phyloP scores from a whole-genome alignment of 1,140 invertebrate genomes.

The Scaptomyza graminum region DNA sequence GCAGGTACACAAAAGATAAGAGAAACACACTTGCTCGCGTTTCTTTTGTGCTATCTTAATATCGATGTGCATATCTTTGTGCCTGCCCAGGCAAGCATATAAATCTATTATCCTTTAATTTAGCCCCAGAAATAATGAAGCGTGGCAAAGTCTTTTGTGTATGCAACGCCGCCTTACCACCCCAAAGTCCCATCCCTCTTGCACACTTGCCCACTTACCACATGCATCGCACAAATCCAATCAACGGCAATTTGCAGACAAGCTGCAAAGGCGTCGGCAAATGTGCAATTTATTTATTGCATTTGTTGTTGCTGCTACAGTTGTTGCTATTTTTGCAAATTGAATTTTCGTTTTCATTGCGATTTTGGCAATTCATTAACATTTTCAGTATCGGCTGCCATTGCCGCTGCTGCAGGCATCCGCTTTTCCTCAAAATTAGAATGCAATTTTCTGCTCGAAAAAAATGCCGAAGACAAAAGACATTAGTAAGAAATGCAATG shows the following conservation, averaged over 20 bases:
- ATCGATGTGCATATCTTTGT: slow-evolving; percentile 16
- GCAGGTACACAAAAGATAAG: slow-evolving; percentile 5
- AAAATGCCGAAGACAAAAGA: slow-evolving; percentile 6
- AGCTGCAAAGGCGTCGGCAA: slow-evolving; percentile 55
- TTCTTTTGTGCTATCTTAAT: slow-evolving; percentile 25
- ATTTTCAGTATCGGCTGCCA: slow-evolving; percentile 49
- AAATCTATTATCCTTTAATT: slow-evolving; percentile 82
- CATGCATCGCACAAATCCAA: slow-evolving; percentile 61
- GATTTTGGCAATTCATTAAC: slow-evolving; percentile 79
- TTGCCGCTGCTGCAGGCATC: slow-evolving; percentile 37
- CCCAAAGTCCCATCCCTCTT: neutral
- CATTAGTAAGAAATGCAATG: neutral
- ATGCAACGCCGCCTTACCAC: neutral
- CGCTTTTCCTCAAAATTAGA: slow-evolving; percentile 41
- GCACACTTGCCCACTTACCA: neutral
- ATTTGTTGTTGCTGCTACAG: slow-evolving; percentile 16
- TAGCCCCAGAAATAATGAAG: slow-evolving; percentile 74
- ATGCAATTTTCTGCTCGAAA: slow-evolving; percentile 55
- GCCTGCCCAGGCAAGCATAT: slow-evolving; percentile 56
- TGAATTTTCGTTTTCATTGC: slow-evolving; percentile 73
- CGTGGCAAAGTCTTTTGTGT: slow-evolving; percentile 55
- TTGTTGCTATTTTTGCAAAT: slow-evolving; percentile 72
- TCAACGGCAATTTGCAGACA: slow-evolving; percentile 72
- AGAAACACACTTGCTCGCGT: neutral
- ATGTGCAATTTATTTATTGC: slow-evolving; percentile 76